phyloP scores from a whole-genome alignment of 2,888 invertebrate genomes.

The Hyppa rectilinea region DNA sequence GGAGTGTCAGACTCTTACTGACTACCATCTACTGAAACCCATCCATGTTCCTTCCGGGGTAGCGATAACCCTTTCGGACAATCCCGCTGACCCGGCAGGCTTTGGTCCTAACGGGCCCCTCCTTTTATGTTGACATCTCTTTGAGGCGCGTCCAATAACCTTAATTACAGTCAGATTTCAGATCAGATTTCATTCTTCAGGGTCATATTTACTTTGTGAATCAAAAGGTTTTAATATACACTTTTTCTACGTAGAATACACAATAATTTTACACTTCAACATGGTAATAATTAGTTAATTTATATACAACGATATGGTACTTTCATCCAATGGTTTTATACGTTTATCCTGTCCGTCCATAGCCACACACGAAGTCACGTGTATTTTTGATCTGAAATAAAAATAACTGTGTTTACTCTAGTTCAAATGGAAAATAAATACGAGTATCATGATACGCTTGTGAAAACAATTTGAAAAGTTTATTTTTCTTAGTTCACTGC shows the following conservation, averaged over 20 bases:
- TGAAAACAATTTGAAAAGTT: slow-evolving; percentile 61
- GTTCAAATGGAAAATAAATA: slow-evolving; percentile 68
- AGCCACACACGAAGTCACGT: slow-evolving; percentile 72
- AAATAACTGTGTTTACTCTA: slow-evolving; percentile 69
- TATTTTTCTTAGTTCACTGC: slow-evolving; percentile 49
- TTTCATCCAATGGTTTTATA: slow-evolving; percentile 52
- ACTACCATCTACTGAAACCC: no score
- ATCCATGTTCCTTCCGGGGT: no score
- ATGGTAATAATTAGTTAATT: slow-evolving; percentile 31
- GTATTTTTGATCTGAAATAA: slow-evolving; percentile 69
- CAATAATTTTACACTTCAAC: background rate
- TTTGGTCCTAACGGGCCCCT: no score
- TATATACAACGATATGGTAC: slow-evolving; percentile 29
- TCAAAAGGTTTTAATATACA: background rate
- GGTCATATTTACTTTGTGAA: background rate
- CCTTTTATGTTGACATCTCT: no score
- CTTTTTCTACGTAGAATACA: background rate
- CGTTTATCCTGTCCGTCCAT: slow-evolving; percentile 56
- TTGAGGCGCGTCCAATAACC: no score
- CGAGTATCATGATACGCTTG: slow-evolving; percentile 60
- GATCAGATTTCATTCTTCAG: background rate
- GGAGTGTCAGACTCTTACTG: no score
- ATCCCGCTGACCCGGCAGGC: no score
- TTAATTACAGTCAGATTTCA: no score
- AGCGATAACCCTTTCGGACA: no score